Conservation (phyloP, 2,113 vertebrate species). For the Poeciliopsis retropinna region DNA sequence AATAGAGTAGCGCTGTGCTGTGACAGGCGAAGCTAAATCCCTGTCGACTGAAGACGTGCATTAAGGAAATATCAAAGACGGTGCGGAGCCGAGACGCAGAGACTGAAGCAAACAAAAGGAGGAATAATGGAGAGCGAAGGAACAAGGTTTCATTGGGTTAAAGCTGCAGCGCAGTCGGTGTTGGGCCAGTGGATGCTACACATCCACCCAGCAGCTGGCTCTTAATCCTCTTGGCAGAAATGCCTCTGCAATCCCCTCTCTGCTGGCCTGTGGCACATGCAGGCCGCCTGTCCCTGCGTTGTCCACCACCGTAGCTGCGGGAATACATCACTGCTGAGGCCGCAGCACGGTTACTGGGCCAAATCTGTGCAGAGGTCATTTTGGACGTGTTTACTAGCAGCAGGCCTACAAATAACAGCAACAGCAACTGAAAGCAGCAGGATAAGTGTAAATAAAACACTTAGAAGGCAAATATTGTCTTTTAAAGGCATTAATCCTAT, state of each 20-base stretch:
- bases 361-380: slow-evolving; percentile 18
- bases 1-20: slow-evolving; percentile 60
- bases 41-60: slow-evolving; percentile 55
- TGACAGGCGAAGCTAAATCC: slow-evolving; percentile 66
- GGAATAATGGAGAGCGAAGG: slow-evolving; percentile 4
- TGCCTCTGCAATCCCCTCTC: slow-evolving; percentile 70
- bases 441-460: neutral
- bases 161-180: slow-evolving; percentile 23
- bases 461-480: neutral
- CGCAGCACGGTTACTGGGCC: slow-evolving; percentile 19
- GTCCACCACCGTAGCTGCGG: slow-evolving; percentile 3
- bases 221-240: slow-evolving; percentile 80
- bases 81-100: slow-evolving; percentile 2
- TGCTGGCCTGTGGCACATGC: slow-evolving; percentile 53
- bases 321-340: slow-evolving; percentile 1
- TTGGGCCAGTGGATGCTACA: slow-evolving; percentile 54
- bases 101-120: neutral
- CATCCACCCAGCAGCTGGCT: slow-evolving; percentile 75
- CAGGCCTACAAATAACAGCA: neutral
- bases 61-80: slow-evolving; percentile 52
- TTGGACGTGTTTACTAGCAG: neutral
- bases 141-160: slow-evolving; percentile 29
- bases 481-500: no score
- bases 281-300: slow-evolving; percentile 42
- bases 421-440: neutral